Percentiles rank a stretch among this genome's conserved stretches.
phyloP scores from a whole-genome alignment of 2,797 vertebrate genomes.

The Schizothorax lantsangensis region DNA sequence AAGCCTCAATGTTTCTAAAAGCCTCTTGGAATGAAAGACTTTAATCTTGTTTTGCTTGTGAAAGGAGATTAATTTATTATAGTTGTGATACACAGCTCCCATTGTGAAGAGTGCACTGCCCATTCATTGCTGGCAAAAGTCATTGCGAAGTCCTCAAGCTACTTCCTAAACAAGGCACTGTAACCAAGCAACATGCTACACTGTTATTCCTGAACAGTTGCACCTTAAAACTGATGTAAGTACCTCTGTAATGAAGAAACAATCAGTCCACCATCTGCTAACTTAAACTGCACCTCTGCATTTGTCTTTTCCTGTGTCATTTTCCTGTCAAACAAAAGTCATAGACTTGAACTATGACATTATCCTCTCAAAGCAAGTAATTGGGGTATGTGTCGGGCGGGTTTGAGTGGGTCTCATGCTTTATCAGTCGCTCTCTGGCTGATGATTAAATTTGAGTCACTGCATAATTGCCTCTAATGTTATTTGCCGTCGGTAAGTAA shows the following conservation, averaged over 20 bases:
- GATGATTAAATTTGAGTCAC: constrained; percentile 35
- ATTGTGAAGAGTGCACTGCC: constrained; percentile 8
- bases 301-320: constrained; percentile 32
- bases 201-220: constrained; percentile 4
- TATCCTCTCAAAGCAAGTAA: constrained; percentile 15
- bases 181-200: constrained; percentile 16
- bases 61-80: constrained; percentile 22
- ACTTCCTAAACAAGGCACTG: neutral
- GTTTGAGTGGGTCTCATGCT: constrained; percentile 4
- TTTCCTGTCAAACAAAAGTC: constrained; percentile 41
- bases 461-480: constrained; percentile 33
- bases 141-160: constrained; percentile 4
- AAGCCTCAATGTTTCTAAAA: constrained; percentile 3
- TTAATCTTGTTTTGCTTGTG: constrained; percentile 12
- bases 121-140: constrained; percentile 17
- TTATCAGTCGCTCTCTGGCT: constrained; percentile 23
- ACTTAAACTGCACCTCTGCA: constrained; percentile 2
- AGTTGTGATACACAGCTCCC: neutral
- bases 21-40: constrained; percentile 15
- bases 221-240: neutral
- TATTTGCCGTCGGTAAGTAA: constrained; percentile 10
- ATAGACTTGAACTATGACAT: constrained; percentile 10
- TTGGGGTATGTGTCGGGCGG: neutral
- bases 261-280: constrained; percentile 61
- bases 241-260: constrained; percentile 49